Percentiles rank a stretch among this genome's conserved stretches.
Conservation (phyloP, 2,113 vertebrate species). For the Platanista minor region DNA sequence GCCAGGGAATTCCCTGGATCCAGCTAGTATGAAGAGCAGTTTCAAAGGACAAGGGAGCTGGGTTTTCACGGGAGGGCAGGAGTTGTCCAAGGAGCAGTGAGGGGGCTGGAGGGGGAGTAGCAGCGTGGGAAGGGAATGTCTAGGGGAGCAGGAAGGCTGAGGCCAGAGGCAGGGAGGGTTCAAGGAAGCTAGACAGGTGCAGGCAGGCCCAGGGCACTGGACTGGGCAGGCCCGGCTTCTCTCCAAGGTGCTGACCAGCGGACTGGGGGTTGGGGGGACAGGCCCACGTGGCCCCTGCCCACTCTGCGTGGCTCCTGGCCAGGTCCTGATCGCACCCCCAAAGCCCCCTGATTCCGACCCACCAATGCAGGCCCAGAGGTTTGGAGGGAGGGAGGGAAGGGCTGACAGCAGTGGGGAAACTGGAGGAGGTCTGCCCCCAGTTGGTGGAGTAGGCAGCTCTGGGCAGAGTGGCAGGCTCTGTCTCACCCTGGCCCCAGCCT, state of each 20-base stretch:
- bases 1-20: neutral
- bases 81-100: neutral
- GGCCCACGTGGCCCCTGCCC: neutral
- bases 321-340: neutral
- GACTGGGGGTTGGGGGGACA: neutral
- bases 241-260: constrained; percentile 70
- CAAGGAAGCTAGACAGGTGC: neutral
- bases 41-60: too few species aligned
- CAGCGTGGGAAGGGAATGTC: neutral
- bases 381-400: neutral
- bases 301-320: neutral
- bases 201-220: neutral
- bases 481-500: neutral
- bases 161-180: neutral
- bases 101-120: neutral
- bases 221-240: constrained; percentile 6
- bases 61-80: neutral
- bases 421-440: neutral
- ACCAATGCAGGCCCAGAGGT: neutral
- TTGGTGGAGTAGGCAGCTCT: accelerated
- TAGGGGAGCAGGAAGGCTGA: neutral
- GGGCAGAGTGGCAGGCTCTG: neutral
- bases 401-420: neutral
- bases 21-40: neutral
- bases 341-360: neutral